Conservation (phyloP, 2,113 vertebrate genomes). For the Ictalurus furcatus region DNA sequence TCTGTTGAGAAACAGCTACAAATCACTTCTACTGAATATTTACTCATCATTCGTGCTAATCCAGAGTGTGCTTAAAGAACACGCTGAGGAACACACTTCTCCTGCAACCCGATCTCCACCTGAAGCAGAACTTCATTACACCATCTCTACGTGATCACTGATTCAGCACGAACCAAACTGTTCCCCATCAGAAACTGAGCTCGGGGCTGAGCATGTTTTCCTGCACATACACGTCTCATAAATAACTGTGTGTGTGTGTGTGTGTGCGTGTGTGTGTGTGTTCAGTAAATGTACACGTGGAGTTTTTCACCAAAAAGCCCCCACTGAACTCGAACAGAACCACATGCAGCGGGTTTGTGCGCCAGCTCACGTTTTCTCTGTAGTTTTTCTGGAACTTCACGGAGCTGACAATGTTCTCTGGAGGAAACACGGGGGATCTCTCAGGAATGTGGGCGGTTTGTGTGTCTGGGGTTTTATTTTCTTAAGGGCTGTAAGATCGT, state of each 20-base stretch:
- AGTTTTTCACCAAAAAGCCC: background rate
- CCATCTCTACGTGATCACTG: background rate
- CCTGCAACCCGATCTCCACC: background rate
- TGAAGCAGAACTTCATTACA: background rate
- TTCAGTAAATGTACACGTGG: background rate
- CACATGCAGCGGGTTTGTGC: background rate
- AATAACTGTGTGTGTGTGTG: background rate
- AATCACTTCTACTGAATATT: background rate
- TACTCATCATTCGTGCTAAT: background rate
- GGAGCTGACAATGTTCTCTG: background rate
- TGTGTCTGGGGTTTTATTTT: conserved; percentile 28
- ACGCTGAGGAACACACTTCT: background rate
- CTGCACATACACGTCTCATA: background rate
- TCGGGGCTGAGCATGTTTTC: background rate
- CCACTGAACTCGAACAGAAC: background rate
- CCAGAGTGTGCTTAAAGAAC: background rate
- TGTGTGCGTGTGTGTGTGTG: background rate
- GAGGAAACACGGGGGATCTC: background rate
- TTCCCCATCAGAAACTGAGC: background rate
- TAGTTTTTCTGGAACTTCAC: background rate
- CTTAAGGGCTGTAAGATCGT: background rate
- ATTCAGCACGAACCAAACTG: background rate
- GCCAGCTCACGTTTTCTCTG: background rate
- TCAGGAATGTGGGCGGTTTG: conserved; percentile 19
- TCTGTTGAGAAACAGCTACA: background rate